Evolutionary conservation across 2,113 vertebrate species (phyloP), one percentile per base, ranked within the genome.

Genomic region (Benitochromis conjunctus): DNA sequence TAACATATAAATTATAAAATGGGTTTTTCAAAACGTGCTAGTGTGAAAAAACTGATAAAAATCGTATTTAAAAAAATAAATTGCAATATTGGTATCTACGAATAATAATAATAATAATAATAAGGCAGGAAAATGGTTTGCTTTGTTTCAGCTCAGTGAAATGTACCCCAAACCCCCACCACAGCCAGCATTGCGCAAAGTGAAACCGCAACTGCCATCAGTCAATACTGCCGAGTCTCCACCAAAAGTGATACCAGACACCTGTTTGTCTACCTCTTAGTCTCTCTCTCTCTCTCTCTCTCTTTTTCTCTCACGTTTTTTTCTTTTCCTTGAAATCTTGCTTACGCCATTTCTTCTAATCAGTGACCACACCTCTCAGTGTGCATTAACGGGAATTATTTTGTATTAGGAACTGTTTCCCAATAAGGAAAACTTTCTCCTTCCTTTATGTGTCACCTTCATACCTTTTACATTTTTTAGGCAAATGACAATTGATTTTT

Each of bases 201-300:
- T 66, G 77, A 91, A 91, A 90, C 88, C 69, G 21, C 24, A 60
- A 21, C 46, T 21, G 18, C 31, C 12, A 29, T 51, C 9, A 18
- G 53, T 83, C 57, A 71, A 78, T 55, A 84, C 12, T 36, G 36
- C 18, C 16, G 14, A 19, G 62, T 83, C 90, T 86, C 84, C 38
- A 66, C 54, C 66, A 64, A 84, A 90, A 86, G 71, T 87, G 92
- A 93, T 82, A 94, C 89, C 88, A 90, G 91, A 86, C 62, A 51
- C 53, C 14, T 10, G 76, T 82, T 19, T 92, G 88, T 93, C 84
- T 81, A 29, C 26, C 64, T 57, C 41, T 55, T 13, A 4, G 60
- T 81, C 29, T 76, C 51, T 88, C 56, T 46, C 43, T 48, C 41
- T 3, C 21, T 43, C n/a, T 21, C 3, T 11, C 26, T 26, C 26